Evolutionary conservation across 2,113 vertebrate genomes (phyloP).

Genomic region (Oreochromis tanganicae): DNA sequence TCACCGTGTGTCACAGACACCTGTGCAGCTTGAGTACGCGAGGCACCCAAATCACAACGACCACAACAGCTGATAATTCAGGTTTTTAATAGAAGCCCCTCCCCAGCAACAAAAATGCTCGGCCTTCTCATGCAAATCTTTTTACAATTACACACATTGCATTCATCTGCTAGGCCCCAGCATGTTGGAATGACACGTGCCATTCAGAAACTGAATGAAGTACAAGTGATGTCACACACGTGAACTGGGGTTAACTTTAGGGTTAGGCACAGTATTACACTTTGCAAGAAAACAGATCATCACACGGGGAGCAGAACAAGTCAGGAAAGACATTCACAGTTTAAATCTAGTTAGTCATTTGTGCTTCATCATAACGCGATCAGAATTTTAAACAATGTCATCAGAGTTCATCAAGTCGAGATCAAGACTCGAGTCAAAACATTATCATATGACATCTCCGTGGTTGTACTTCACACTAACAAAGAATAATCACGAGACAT

Average conservation of each 20-base stretch:
- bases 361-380: neutral
- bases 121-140: neutral
- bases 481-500: neutral
- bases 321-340: neutral
- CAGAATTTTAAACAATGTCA: neutral
- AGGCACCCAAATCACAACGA: neutral
- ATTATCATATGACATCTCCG: neutral
- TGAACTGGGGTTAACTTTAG: neutral
- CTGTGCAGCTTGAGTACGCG: neutral
- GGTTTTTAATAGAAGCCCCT: neutral
- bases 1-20: neutral
- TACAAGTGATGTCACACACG: neutral
- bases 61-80: neutral
- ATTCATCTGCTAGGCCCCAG: neutral
- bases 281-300: neutral
- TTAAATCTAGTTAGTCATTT: neutral
- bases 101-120: neutral
- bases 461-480: neutral
- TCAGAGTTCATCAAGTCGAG: slow-evolving; percentile 17
- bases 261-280: neutral
- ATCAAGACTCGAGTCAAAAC: neutral
- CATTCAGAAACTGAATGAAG: neutral
- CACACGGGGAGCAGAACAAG: neutral
- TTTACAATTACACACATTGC: neutral
- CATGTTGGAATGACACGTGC: neutral